These are phyloP conservation scores for Physeter macrocephalus DNA, from an alignment of 2,113 vertebrate species.

Conservation along the genomic window DNA sequence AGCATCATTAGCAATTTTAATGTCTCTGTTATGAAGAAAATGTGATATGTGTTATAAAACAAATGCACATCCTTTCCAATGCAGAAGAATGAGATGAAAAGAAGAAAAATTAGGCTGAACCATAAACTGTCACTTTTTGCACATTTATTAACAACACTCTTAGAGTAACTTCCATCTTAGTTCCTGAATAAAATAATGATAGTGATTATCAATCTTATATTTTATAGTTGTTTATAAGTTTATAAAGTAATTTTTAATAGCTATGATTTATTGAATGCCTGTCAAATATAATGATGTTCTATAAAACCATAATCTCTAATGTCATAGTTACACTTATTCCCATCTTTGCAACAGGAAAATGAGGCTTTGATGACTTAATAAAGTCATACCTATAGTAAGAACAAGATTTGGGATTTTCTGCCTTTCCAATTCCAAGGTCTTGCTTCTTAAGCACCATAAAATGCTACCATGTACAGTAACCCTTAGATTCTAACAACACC, in stretches of 20 bases:
- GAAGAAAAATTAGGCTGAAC: background rate
- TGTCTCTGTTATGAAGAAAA: background rate
- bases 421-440: background rate
- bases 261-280: background rate
- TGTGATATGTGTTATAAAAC: background rate
- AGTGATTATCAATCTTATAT: background rate
- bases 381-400: background rate
- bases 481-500: background rate
- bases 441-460: background rate
- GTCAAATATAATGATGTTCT: background rate
- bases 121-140: background rate
- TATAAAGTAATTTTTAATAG: background rate
- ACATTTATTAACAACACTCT: background rate
- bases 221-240: background rate
- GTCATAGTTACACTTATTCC: background rate
- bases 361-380: background rate
- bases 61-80: background rate
- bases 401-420: background rate
- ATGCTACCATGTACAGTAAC: background rate
- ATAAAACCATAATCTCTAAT: background rate
- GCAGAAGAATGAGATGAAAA: background rate
- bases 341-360: background rate
- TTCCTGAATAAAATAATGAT: background rate
- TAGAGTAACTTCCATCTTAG: background rate
- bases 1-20: background rate